These are phyloP conservation scores for Atta cephalotes DNA, from an alignment of 1,140 invertebrate species.

Conservation along the genomic window DNA sequence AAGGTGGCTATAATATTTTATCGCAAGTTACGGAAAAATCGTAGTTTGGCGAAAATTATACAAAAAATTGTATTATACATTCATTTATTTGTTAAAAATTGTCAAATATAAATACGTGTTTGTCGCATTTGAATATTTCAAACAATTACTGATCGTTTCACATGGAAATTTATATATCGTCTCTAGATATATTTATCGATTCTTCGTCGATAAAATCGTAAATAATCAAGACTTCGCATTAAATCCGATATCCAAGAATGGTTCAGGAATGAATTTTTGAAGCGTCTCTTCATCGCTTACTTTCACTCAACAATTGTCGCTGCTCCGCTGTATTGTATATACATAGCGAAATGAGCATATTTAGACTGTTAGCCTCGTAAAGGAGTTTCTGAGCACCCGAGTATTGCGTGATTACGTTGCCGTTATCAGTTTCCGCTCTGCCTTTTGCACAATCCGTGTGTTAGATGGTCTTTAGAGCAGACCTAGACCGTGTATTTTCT, in stretches of 20 bases:
- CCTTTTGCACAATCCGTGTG: constrained; percentile 42
- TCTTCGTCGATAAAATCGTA: not conserved
- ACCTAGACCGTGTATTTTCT: constrained; percentile 28
- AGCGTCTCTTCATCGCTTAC: constrained; percentile 14
- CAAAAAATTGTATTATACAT: not conserved
- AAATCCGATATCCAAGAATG: not conserved
- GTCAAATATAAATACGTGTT: too few relatives aligned
- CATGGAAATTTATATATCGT: not conserved
- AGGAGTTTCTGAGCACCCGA: constrained; percentile 46
- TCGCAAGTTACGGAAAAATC: not conserved
- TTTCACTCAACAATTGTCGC: constrained; percentile 39
- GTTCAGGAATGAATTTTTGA: constrained; percentile 50
- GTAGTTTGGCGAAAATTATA: not conserved
- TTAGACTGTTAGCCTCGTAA: constrained; percentile 22
- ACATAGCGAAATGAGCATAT: constrained; percentile 41
- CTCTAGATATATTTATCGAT: not conserved
- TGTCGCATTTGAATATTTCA: not conserved
- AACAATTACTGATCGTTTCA: not conserved
- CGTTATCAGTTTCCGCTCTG: constrained; percentile 14
- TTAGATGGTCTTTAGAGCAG: constrained; percentile 56
- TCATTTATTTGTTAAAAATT: not conserved
- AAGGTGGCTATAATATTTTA: not conserved
- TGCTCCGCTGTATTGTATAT: constrained; percentile 22
- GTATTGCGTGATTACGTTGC: constrained; percentile 6
- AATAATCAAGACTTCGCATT: not conserved